Base-by-base conservation (phyloP, 2,797 vertebrate species). In the Todus mexicanus region DNA sequence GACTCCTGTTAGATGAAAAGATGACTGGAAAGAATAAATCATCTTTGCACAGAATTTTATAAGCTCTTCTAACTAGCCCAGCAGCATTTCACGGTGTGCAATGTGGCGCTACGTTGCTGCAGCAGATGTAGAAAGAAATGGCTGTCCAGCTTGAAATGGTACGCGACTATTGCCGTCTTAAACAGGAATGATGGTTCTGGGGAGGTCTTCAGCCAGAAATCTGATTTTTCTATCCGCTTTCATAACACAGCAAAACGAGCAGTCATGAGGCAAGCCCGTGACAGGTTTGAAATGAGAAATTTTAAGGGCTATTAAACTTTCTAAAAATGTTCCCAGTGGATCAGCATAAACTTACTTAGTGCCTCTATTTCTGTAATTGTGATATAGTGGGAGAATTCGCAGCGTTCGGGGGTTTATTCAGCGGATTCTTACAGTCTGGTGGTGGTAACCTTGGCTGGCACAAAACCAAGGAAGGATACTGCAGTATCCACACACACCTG, bases 221-320 rank as follows among this genome's bases (percentile, higher is more conserved):
- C 70, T 74, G 66, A 79, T 92, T 93, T 89, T n/a, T 80, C 70
- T 88, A 13, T 70, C 65, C 85, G 54, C 60, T 92, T 83, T 95
- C 86, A 86, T 86, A 93, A 73, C 73, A 87, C 65, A 87, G 51
- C 31, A 84, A 93, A 91, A 96, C 61, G 93, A 95, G 76, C 83
- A 91, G 65, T 61, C 73, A 80, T 37, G 81, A 96, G 80, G 86
- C 85, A 92, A 93, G 78, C 45, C 74, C 45, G 56, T 92, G 87
- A 76, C 79, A 95, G 48, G 71, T 92, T 95, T 90, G 82, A 95
- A 96, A 97, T 76, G 71, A 96, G 89, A 96, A 87, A 94, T 92
- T 90, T 94, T 95, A 94, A 94, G 84, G 87, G 27, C 76, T 96
- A 83, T 94, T 96, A 89, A 94, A 75, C 71, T 72, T 94, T 86